Percentiles rank a stretch among this genome's conserved stretches.
phyloP scores from a whole-genome alignment of 2,113 vertebrate species.

The Anguilla japonica region DNA sequence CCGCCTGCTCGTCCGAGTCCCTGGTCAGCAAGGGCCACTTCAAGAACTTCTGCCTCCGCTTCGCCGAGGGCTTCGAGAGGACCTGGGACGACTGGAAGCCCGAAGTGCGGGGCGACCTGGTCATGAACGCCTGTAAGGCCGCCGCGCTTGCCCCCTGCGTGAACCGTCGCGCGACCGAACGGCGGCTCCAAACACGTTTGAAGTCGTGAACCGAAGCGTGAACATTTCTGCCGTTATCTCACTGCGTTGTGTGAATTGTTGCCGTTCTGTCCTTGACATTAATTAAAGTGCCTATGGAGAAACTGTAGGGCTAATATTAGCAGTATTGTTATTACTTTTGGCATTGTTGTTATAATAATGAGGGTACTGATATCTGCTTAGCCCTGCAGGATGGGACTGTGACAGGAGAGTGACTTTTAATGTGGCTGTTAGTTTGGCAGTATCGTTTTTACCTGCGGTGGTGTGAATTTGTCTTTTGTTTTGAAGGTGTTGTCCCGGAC shows the following conservation, averaged over 20 bases:
- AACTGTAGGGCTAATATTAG: neutral
- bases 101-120: slow-evolving; percentile 85
- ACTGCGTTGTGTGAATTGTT: neutral
- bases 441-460: slow-evolving; percentile 4
- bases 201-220: neutral
- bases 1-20: slow-evolving; percentile 96
- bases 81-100: slow-evolving; percentile 99
- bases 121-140: slow-evolving; percentile 97
- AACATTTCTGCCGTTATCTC: neutral
- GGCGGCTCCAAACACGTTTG: too few relatives aligned
- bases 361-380: neutral
- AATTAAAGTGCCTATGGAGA: neutral
- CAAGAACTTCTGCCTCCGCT: slow-evolving; percentile 98
- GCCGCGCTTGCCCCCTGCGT: neutral
- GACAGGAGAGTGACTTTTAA: neutral
- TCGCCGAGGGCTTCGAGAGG: slow-evolving; percentile 97
- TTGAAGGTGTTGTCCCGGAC: slow-evolving; percentile 91
- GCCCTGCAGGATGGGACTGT: neutral
- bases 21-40: slow-evolving; percentile 99
- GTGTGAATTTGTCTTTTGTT: slow-evolving; percentile 26
- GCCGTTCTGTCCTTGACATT: too few relatives aligned
- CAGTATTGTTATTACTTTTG: too few relatives aligned
- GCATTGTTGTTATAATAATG: too few relatives aligned
- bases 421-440: neutral
- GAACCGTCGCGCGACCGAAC: too few relatives aligned